These are phyloP conservation scores for Zygogramma bicolorata DNA, from an alignment of 2,888 invertebrate genomes.

Conservation along the genomic window DNA sequence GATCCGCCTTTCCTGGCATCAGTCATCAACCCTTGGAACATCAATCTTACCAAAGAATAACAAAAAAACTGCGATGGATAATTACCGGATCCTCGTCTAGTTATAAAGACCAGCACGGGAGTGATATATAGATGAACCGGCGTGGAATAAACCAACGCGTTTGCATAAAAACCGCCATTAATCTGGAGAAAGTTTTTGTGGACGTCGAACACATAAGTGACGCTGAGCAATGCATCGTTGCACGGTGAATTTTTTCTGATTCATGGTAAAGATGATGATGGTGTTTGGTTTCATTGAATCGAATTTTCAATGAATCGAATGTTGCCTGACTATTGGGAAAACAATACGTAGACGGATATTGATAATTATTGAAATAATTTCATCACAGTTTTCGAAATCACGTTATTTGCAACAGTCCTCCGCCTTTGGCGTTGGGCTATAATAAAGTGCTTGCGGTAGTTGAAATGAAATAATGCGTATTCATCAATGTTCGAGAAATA, in stretches of 20 bases:
- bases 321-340: too few species aligned
- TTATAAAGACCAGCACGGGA: conserved; percentile 39
- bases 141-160: conserved; percentile 19
- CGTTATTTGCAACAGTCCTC: too few species aligned
- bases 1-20: conserved; percentile 2
- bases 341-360: too few species aligned
- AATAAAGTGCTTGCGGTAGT: too few species aligned
- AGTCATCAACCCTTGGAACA: conserved; percentile 25
- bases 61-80: conserved; percentile 40
- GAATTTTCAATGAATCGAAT: too few species aligned
- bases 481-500: too few species aligned
- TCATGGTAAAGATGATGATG: too few species aligned
- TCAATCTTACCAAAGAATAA: conserved; percentile 35
- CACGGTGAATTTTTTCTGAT: background rate
- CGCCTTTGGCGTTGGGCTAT: too few species aligned
- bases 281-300: too few species aligned
- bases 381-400: too few species aligned
- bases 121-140: conserved; percentile 42
- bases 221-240: background rate
- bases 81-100: conserved; percentile 42
- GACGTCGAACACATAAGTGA: background rate
- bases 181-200: conserved; percentile 50
- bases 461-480: too few species aligned
- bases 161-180: conserved; percentile 54
- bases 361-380: too few species aligned